These are phyloP conservation scores for Toxotes jaculatrix DNA, from an alignment of 2,113 vertebrate genomes.

Conservation along the genomic window DNA sequence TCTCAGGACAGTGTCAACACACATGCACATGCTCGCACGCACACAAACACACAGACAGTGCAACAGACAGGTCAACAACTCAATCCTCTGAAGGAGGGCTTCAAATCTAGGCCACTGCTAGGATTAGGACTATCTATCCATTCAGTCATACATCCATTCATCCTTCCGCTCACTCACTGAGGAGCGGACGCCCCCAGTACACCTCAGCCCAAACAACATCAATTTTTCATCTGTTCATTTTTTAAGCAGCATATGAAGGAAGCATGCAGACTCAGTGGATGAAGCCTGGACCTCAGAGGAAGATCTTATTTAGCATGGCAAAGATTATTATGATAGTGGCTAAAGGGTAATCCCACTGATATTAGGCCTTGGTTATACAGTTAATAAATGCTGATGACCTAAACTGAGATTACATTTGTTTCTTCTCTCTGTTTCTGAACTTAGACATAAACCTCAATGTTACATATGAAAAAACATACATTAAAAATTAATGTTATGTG, in stretches of 20 bases:
- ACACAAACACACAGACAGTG: constrained; percentile 23
- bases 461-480: not conserved
- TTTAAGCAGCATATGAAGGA: constrained; percentile 24
- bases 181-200: constrained; percentile 16
- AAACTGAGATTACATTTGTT: not conserved
- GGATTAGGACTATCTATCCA: constrained; percentile 73
- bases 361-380: constrained; percentile 1
- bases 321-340: constrained; percentile 14
- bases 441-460: not conserved
- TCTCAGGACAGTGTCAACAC: constrained; percentile 40
- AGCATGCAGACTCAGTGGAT: not conserved
- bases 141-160: constrained; percentile 58
- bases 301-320: constrained; percentile 4
- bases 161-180: constrained; percentile 43
- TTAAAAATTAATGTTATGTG: not conserved
- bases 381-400: constrained; percentile 23
- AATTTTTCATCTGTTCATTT: constrained; percentile 66
- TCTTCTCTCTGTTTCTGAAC: not conserved
- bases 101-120: constrained; percentile 75
- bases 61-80: constrained; percentile 60
- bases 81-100: constrained; percentile 58
- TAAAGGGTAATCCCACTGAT: not conserved
- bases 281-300: constrained; percentile 9
- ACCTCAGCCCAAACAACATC: constrained; percentile 59
- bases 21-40: not conserved